phyloP scores from a whole-genome alignment of 2,888 invertebrate genomes.

The Campoplex capitator region DNA sequence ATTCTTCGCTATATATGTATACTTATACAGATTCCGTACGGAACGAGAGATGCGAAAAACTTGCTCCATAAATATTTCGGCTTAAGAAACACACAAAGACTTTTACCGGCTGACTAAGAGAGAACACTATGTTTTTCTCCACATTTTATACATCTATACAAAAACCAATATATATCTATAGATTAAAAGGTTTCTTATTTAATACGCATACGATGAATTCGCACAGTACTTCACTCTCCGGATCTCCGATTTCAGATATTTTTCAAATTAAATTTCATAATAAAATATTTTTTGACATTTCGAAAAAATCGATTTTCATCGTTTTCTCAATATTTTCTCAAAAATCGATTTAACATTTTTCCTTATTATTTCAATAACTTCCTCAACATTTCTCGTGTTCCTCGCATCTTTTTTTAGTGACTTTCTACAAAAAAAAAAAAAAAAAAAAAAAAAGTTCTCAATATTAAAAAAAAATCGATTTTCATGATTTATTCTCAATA shows the following conservation, averaged over 20 bases:
- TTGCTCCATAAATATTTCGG: constrained; percentile 72
- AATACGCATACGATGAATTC: constrained; percentile 3
- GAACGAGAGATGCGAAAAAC: constrained; percentile 65
- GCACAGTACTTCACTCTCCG: background rate
- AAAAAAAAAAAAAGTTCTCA: no score
- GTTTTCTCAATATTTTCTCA: background rate
- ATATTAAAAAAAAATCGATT: no score
- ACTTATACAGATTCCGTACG: constrained; percentile 2
- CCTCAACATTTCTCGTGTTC: background rate
- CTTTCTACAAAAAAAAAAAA: no score
- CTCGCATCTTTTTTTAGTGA: no score
- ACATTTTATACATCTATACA: background rate
- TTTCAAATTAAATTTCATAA: background rate
- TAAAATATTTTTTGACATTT: background rate
- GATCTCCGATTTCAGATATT: background rate
- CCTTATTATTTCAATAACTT: no score
- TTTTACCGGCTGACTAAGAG: constrained; percentile 58
- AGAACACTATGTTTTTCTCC: constrained; percentile 46
- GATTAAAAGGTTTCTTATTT: constrained; percentile 2
- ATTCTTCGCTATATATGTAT: background rate
- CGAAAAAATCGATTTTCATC: background rate
- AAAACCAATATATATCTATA: background rate
- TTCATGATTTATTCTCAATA: no score
- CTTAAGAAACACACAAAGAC: constrained; percentile 66
- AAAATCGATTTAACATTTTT: no score